phyloP scores from a whole-genome alignment of 1,140 invertebrate species.

The Cyclargus thomasi region DNA sequence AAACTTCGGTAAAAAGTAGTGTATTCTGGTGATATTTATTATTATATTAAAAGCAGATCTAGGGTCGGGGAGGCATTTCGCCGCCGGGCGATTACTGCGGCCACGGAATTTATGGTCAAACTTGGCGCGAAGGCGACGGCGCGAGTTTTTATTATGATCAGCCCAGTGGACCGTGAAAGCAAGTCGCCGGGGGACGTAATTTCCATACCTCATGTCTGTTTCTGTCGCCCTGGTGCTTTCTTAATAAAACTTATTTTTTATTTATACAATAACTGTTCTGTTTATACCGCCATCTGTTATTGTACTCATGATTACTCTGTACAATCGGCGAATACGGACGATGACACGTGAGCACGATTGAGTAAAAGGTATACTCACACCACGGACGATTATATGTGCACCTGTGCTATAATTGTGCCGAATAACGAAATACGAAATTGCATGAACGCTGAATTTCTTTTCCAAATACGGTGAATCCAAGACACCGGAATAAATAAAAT shows the following conservation, averaged over 20 bases:
- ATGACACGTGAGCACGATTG: too few relatives aligned
- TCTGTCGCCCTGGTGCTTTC: conserved; percentile 68
- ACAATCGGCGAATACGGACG: too few relatives aligned
- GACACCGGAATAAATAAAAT: too few relatives aligned
- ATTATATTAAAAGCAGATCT: conserved; percentile 69
- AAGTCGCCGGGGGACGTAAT: conserved; percentile 68
- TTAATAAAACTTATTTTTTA: conserved; percentile 57
- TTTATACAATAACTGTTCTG: not conserved
- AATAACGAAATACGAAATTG: too few relatives aligned
- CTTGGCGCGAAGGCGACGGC: conserved; percentile 71
- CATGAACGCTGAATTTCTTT: too few relatives aligned
- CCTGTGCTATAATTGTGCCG: too few relatives aligned
- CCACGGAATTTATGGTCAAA: conserved; percentile 76
- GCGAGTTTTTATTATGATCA: conserved; percentile 77
- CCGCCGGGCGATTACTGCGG: conserved; percentile 63
- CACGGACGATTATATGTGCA: too few relatives aligned
- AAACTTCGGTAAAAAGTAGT: conserved; percentile 66
- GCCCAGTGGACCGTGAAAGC: conserved; percentile 75
- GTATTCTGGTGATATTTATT: conserved; percentile 66
- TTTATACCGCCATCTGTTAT: too few relatives aligned
- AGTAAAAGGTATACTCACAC: too few relatives aligned
- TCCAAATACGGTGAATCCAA: too few relatives aligned
- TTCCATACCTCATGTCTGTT: conserved; percentile 73
- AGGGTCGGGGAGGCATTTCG: conserved; percentile 56
- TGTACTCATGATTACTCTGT: too few relatives aligned